phyloP scores from a whole-genome alignment of 2,113 vertebrate species.

The Egretta garzetta region DNA sequence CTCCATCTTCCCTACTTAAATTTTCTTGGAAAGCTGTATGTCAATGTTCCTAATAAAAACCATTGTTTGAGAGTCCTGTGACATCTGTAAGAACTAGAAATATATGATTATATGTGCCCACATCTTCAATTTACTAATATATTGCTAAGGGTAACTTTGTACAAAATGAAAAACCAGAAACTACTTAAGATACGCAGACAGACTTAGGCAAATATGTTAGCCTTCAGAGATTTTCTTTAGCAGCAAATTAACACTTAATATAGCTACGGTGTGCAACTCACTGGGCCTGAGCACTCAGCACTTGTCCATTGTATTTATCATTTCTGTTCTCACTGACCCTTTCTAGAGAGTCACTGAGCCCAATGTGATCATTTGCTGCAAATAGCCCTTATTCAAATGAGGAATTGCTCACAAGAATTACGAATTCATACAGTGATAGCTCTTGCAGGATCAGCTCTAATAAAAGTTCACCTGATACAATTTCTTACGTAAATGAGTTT shows the following conservation, averaged over 20 bases:
- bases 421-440: neutral
- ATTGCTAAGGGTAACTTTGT: neutral
- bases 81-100: neutral
- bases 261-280: neutral
- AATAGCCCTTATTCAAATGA: neutral
- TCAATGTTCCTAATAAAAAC: neutral
- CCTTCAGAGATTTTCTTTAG: neutral
- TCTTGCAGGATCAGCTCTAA: neutral
- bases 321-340: neutral
- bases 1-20: neutral
- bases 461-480: neutral
- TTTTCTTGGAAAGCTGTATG: neutral
- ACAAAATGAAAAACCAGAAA: neutral
- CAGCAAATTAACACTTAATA: too few species aligned
- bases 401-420: neutral
- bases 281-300: neutral
- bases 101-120: neutral
- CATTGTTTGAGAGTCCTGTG: neutral
- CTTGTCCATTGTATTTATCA: neutral
- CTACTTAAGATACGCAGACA: neutral
- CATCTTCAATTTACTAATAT: neutral
- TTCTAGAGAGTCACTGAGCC: neutral
- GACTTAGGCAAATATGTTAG: neutral
- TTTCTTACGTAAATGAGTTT: conserved; percentile 21
- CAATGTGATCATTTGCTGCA: neutral